Percentiles rank a stretch among this genome's conserved stretches.
Conservation (phyloP, 2,113 vertebrate species). For the Scartelaos histophorus region DNA sequence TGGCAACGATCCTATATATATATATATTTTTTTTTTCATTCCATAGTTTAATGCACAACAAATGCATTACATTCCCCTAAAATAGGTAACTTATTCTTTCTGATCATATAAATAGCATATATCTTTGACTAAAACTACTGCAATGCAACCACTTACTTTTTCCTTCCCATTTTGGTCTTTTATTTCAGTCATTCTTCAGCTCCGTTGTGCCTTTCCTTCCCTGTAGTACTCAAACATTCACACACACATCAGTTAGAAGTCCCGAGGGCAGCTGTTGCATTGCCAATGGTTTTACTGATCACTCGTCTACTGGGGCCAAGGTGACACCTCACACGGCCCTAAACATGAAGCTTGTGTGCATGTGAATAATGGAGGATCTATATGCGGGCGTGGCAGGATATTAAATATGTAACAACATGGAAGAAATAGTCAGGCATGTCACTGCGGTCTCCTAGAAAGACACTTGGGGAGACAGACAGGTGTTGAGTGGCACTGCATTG, state of each 20-base stretch:
- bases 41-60: too few species aligned
- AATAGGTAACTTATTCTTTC: too few species aligned
- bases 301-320: conserved; percentile 65
- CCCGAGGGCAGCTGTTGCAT: conserved; percentile 37
- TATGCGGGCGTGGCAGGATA: conserved; percentile 68
- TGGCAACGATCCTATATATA: too few species aligned
- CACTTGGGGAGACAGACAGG: conserved; percentile 36
- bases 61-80: too few species aligned
- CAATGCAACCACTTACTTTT: neutral
- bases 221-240: conserved; percentile 10
- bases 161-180: conserved; percentile 21
- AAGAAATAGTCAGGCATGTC: conserved; percentile 60
- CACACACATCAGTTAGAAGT: conserved; percentile 34
- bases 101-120: neutral
- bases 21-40: too few species aligned
- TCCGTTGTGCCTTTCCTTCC: neutral
- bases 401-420: conserved; percentile 73
- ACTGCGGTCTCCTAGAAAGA: conserved; percentile 26
- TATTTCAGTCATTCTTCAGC: neutral
- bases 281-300: conserved; percentile 66
- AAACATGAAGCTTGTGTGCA: conserved; percentile 40
- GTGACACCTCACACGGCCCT: conserved; percentile 69
- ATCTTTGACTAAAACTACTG: neutral
- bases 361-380: conserved; percentile 71
- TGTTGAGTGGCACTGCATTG: conserved; percentile 20